Evolutionary conservation across 2,888 invertebrate species (phyloP).

Genomic region (Electrophaes corylata): DNA sequence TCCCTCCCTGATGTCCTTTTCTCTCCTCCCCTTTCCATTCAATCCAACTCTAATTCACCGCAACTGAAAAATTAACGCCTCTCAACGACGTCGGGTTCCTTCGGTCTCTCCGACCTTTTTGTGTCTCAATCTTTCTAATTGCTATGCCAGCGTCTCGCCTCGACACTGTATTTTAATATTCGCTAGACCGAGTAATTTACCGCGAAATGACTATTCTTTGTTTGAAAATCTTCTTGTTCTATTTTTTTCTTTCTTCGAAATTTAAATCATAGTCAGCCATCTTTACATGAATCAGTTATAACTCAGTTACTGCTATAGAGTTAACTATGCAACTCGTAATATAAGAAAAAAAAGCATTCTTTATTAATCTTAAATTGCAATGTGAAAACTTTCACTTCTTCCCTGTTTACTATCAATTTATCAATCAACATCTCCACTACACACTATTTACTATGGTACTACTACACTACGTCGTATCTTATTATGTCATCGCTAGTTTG

Average conservation of each 20-base stretch:
- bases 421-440: constrained; percentile 8
- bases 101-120: constrained; percentile 42
- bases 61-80: constrained; percentile 56
- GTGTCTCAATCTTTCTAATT: constrained; percentile 55
- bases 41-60: constrained; percentile 48
- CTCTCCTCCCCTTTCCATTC: constrained; percentile 35
- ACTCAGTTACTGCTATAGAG: not conserved
- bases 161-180: constrained; percentile 45
- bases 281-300: not conserved
- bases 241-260: not conserved
- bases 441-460: constrained; percentile 33
- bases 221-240: constrained; percentile 6
- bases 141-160: constrained; percentile 46
- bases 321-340: no score
- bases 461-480: constrained; percentile 7
- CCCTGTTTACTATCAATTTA: constrained; percentile 26
- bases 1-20: constrained; percentile 33
- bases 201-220: constrained; percentile 40
- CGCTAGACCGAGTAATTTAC: constrained; percentile 46
- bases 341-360: no score
- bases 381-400: constrained; percentile 19
- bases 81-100: constrained; percentile 38
- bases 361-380: constrained; percentile 7
- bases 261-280: not conserved
- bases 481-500: constrained; percentile 18